Evolutionary conservation across 2,888 invertebrate genomes (phyloP), one percentile per base, ranked within the genome.

Genomic region (Nemotelus pantherinus): DNA sequence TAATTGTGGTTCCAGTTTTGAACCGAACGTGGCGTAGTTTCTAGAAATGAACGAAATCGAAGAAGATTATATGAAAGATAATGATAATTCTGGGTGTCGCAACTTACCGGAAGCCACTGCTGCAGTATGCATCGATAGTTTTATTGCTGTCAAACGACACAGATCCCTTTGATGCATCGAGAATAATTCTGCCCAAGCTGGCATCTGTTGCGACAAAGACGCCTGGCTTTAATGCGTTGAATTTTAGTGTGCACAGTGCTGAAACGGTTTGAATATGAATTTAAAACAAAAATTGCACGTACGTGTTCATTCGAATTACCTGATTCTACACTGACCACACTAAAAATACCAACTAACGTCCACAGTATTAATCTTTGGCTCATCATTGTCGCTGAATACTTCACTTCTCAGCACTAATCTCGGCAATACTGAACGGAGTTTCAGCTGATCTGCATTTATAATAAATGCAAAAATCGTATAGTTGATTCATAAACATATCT

Each of bases 51-150:
- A 60, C 9, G 5, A 65, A 65, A 65, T 65, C 45, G 5, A 65
- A 25, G 25, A 1, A 25, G 25, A 25, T 25, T n/a, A 70, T 53
- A 43, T 43, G 7, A n/a, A 53, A 70, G 53, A 4, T 63, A 43
- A 63, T 63, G 39, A 25, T 43, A 7, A 9, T 3, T 43, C 9
- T n/a, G 5, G 9, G 43, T 3, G 43, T 7, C 5, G 5, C 10
- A 43, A 50, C 70, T 41, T 39, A 70, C 70, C 43, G 53, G 43
- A 70, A 70, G 7, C 70, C 70, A 43, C 47, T 43, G 6, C 43
- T 43, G 43, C 70, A 70, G 44, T 70, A 70, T 7, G 70, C 70
- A 41, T 70, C 70, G 3, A 53, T 6, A 3, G 41, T 43, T 4
- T 39, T 5, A 55, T 45, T 53, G 25, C 10, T 55, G 9, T 45